Evolutionary conservation across 2,797 vertebrate genomes (phyloP).

Genomic region (Anguilla megastoma): DNA sequence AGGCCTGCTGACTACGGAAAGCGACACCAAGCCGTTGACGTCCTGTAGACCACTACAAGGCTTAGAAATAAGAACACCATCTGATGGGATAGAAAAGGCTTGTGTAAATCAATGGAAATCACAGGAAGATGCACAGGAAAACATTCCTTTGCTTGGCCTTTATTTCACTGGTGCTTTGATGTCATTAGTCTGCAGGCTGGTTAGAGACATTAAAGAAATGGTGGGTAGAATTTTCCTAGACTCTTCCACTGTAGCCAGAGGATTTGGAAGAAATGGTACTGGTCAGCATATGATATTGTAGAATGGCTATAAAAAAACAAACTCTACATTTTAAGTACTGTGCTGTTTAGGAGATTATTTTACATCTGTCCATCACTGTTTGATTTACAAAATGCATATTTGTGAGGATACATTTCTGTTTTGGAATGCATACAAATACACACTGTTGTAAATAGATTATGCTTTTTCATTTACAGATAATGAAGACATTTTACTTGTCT

Average conservation of each 20-base stretch:
- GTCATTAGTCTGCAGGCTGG: background rate
- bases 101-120: background rate
- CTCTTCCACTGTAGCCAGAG: slow-evolving; percentile 8
- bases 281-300: slow-evolving; percentile 17
- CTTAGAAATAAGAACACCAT: background rate
- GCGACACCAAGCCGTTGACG: slow-evolving; percentile 82
- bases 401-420: slow-evolving; percentile 21
- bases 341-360: slow-evolving; percentile 5
- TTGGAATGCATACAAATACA: slow-evolving; percentile 27
- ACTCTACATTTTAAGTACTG: slow-evolving; percentile 15
- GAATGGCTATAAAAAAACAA: background rate
- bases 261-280: background rate
- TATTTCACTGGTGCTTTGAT: slow-evolving; percentile 34
- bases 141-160: slow-evolving; percentile 35
- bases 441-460: slow-evolving; percentile 31
- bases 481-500: slow-evolving; percentile 28
- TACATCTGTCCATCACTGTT: slow-evolving; percentile 15
- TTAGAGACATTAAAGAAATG: background rate
- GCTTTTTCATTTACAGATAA: slow-evolving; percentile 16
- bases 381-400: background rate
- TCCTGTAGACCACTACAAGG: slow-evolving; percentile 70
- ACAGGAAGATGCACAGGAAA: slow-evolving; percentile 40
- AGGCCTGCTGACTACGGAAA: slow-evolving; percentile 85
- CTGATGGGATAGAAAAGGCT: background rate
- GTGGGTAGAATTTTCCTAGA: background rate